phyloP scores from a whole-genome alignment of 2,888 invertebrate genomes.

The Diaphora mendica region DNA sequence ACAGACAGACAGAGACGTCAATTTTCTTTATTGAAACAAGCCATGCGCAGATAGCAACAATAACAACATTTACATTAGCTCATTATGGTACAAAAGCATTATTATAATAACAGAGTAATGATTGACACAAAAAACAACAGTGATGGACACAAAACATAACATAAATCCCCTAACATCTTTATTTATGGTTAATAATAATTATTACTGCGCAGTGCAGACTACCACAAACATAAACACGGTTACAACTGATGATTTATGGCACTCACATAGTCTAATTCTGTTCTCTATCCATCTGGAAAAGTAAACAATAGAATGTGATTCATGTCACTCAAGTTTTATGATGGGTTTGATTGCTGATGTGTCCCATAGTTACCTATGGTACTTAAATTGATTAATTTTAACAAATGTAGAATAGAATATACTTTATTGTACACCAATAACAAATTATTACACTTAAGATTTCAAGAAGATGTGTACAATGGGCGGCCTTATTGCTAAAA shows the following conservation, averaged over 20 bases:
- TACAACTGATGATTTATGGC: conserved; percentile 20
- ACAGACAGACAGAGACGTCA: no score
- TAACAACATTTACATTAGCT: neutral
- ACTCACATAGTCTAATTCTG: conserved; percentile 48
- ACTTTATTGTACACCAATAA: no score
- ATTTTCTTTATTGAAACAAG: neutral
- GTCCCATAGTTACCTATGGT: no score
- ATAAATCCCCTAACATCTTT: neutral
- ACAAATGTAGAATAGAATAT: no score
- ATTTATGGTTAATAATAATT: conserved; percentile 4
- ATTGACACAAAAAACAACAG: conserved; percentile 1
- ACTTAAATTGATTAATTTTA: no score
- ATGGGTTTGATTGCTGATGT: no score
- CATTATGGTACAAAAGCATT: neutral
- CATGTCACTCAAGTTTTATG: neutral
- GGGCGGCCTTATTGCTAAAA: no score
- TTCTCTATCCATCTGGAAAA: conserved; percentile 53
- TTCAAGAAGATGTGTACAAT: no score
- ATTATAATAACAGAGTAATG: neutral
- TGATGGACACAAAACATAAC: conserved; percentile 39
- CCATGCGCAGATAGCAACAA: neutral
- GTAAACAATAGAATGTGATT: conserved; percentile 10
- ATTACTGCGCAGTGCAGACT: conserved; percentile 38
- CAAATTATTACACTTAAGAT: no score
- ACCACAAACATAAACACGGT: conserved; percentile 41